These are phyloP conservation scores for Adoxophyes honmai DNA, from an alignment of 1,140 invertebrate genomes.

Conservation along the genomic window DNA sequence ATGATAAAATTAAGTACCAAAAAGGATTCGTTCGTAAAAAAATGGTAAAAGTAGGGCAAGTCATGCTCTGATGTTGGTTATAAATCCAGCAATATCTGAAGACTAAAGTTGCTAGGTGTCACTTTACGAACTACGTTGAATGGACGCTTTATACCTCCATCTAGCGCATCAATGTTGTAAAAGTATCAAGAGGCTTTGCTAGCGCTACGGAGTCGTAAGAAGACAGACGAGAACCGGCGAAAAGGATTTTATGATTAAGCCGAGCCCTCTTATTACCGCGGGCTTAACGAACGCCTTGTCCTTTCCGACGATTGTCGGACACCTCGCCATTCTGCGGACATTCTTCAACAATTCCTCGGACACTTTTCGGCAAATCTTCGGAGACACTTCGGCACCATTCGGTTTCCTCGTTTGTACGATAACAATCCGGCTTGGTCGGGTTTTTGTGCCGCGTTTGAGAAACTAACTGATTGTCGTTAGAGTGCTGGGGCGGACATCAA, in stretches of 20 bases:
- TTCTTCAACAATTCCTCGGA: background rate
- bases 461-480: no score
- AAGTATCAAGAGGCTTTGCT: background rate
- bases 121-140: no score
- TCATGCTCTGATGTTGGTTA: no score
- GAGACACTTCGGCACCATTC: background rate
- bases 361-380: background rate
- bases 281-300: conserved; percentile 10
- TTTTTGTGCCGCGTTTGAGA: background rate
- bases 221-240: background rate
- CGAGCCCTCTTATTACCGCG: conserved; percentile 7
- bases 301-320: background rate
- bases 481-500: no score
- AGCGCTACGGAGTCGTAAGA: background rate
- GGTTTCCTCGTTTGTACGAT: background rate
- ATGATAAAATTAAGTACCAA: no score
- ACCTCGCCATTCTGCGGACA: background rate
- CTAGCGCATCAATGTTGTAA: no score
- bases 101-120: no score
- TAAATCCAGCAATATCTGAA: no score
- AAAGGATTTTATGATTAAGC: conserved; percentile 9
- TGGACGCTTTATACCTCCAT: no score
- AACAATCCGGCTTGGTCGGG: background rate
- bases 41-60: no score
- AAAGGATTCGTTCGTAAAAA: no score